Base-by-base conservation (phyloP, 2,113 vertebrate genomes). In the Myrmophylax atrothorax region DNA sequence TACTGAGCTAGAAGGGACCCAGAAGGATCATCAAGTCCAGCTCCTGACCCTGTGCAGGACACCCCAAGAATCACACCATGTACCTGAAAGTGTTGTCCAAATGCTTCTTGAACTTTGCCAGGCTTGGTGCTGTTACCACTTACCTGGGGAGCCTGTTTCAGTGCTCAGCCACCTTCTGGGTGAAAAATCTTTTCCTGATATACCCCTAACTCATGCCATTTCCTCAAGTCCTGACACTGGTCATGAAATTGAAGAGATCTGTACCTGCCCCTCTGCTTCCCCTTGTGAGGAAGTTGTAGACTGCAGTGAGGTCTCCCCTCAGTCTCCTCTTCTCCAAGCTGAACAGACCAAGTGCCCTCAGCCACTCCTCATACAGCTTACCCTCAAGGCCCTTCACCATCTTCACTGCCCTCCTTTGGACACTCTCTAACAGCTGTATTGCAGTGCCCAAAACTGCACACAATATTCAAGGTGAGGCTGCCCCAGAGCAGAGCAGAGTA, bases 401-500 rank as follows among this genome's bases (percentile, higher is more conserved):
- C 22, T 26, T 9, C 14, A 7, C 22, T 35, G 26, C 9, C 18
- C 12, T 77, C 46, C 37, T 44, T 77, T 68, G 37, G 26, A 26
- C 25, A 18, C 14, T 50, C 6, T 68, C 44, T 60, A 17, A 52
- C 9, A 60, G 14, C 25, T 33, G 23, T 11, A 12, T 60, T 77
- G 14, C 9, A 26, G 26, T 2, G 3, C 38, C 11, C 22, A 37
- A 15, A 52, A 37, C 14, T 18, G 26, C 3, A 12, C 37, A 12
- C 37, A 60, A 12, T 12, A 33, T 23, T 69, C 0, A 0, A 53
- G 22, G 12, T 69, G 26, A 38, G 38, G 33, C 38, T 0, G 2
- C 7, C 5, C 18, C 38, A 53, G 55, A 2, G 2, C 44, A 60
- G 38, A 53, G 14, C 38, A 53, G 46, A 69, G 22, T 0, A 53